phyloP scores from a whole-genome alignment of 2,113 vertebrate species.

The Bungarus multicinctus region DNA sequence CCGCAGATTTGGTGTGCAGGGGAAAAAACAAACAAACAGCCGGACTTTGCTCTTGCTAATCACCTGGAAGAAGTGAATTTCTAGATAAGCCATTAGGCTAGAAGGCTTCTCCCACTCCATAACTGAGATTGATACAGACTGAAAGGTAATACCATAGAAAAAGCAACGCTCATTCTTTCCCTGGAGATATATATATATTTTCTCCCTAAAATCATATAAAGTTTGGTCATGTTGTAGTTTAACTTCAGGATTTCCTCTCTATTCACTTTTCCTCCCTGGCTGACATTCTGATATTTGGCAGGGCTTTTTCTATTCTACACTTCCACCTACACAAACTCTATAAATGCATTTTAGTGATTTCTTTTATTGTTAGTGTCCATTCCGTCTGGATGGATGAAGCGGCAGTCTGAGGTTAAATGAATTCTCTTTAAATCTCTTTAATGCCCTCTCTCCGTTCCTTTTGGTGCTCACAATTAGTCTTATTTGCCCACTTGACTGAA shows the following conservation, averaged over 20 bases:
- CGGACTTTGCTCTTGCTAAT: neutral
- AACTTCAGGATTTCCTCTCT: neutral
- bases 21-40: neutral
- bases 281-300: slow-evolving; percentile 17
- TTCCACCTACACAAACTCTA: neutral
- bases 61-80: neutral
- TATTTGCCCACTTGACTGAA: slow-evolving; percentile 54
- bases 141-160: neutral
- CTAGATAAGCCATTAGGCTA: neutral
- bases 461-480: slow-evolving; percentile 36
- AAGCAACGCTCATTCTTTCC: neutral
- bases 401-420: slow-evolving; percentile 45
- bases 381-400: slow-evolving; percentile 47
- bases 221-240: neutral
- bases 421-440: slow-evolving; percentile 52
- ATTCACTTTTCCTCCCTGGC: neutral
- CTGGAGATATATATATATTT: no score
- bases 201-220: neutral
- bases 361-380: slow-evolving; percentile 35
- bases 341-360: neutral
- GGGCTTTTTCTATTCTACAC: slow-evolving; percentile 32
- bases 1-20: neutral
- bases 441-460: slow-evolving; percentile 51
- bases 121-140: neutral
- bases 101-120: neutral